phyloP scores from a whole-genome alignment of 2,797 vertebrate genomes.

The Odontamblyopus lacepedii region DNA sequence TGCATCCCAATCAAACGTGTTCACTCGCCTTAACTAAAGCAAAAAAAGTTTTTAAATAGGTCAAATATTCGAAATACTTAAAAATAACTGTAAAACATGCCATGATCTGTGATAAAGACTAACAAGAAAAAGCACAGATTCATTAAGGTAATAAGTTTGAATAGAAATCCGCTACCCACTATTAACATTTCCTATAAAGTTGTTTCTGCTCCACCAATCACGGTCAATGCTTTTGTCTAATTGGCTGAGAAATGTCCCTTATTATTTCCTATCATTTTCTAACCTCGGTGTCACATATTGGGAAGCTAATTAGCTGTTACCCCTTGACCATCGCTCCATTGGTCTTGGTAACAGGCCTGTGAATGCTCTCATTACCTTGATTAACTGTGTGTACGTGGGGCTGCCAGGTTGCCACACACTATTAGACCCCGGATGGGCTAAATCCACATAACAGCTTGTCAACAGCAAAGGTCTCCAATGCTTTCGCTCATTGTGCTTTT shows the following conservation, averaged over 20 bases:
- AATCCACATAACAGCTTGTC: constrained; percentile 63
- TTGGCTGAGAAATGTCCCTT: background rate
- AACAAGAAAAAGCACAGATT: background rate
- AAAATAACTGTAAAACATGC: background rate
- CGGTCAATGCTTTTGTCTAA: background rate
- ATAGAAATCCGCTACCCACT: background rate
- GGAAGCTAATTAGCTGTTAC: constrained; percentile 30
- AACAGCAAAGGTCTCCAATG: constrained; percentile 59
- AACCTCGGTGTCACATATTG: constrained; percentile 17
- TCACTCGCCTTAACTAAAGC: too few relatives aligned
- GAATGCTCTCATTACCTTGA: constrained; percentile 64
- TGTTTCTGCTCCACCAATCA: too few relatives aligned
- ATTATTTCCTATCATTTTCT: constrained; percentile 2
- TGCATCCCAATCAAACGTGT: too few relatives aligned
- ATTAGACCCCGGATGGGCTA: constrained; percentile 54
- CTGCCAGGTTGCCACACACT: constrained; percentile 56
- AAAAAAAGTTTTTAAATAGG: too few relatives aligned
- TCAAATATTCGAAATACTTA: too few relatives aligned
- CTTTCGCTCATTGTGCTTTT: constrained; percentile 44
- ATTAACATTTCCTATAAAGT: background rate
- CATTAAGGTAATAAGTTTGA: background rate
- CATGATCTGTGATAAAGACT: background rate
- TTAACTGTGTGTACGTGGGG: constrained; percentile 51
- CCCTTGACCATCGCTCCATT: constrained; percentile 38
- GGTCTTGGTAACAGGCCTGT: constrained; percentile 36